Evolutionary conservation across 2,888 invertebrate genomes (phyloP).

Genomic region (Punctoribates punctum): DNA sequence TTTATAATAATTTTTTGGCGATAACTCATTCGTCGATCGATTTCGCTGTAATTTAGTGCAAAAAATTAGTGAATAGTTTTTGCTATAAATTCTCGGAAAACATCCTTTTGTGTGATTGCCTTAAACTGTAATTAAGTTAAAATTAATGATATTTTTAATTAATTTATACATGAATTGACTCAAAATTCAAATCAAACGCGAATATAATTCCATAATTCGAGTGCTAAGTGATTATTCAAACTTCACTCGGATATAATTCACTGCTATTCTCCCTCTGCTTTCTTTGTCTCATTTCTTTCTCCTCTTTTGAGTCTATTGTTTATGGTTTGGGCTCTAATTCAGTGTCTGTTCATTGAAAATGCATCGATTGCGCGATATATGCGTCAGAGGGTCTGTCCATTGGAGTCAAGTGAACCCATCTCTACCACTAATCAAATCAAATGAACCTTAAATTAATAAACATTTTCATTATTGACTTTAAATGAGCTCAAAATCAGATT

Average conservation of each 20-base stretch:
- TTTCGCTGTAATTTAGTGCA: too few relatives aligned
- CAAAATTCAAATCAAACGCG: not conserved
- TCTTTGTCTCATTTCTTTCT: not conserved
- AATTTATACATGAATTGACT: not conserved
- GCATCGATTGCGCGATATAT: not conserved
- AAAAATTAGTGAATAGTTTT: too few relatives aligned
- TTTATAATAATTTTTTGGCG: not conserved
- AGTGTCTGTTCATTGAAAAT: not conserved
- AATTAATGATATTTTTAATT: slow-evolving; percentile 2
- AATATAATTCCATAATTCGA: not conserved
- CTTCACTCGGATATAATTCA: not conserved
- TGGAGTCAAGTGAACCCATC: not conserved
- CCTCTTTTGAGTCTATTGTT: not conserved
- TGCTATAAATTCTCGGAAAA: too few relatives aligned
- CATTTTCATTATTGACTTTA: not conserved
- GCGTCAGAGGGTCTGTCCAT: not conserved
- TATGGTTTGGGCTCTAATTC: not conserved
- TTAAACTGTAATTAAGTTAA: not conserved
- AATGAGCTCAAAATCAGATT: slow-evolving; percentile 3
- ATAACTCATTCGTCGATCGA: too few relatives aligned
- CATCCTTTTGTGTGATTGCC: not conserved
- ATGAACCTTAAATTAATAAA: slow-evolving; percentile 13
- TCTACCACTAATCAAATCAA: slow-evolving; percentile 15
- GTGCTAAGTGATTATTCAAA: not conserved
- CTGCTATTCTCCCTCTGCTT: not conserved